phyloP scores from a whole-genome alignment of 2,888 invertebrate genomes.

The Drosophila paranaensis region DNA sequence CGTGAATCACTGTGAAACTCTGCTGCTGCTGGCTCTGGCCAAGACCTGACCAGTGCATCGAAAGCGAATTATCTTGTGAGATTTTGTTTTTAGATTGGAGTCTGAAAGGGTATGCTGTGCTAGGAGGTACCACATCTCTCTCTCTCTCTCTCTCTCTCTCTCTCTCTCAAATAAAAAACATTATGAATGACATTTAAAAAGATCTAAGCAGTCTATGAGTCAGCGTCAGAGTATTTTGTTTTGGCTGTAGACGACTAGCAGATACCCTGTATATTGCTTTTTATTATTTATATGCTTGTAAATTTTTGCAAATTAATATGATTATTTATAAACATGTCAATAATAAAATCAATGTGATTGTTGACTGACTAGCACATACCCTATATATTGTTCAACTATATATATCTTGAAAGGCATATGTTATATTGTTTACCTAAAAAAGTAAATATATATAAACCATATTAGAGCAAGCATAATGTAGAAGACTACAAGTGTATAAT shows the following conservation, averaged over 20 bases:
- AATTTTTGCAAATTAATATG: too few species aligned
- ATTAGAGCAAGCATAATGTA: background rate
- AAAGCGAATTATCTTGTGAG: conserved; percentile 2
- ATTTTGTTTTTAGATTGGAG: background rate
- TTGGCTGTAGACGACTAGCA: background rate
- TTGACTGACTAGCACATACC: background rate
- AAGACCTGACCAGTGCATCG: too few species aligned
- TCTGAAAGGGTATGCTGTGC: background rate
- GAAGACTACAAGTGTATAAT: background rate
- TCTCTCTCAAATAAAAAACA: background rate
- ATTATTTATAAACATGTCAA: too few species aligned
- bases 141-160: background rate
- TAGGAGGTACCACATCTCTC: background rate
- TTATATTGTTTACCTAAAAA: background rate
- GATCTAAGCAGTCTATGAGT: background rate
- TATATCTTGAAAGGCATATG: background rate
- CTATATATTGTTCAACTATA: background rate
- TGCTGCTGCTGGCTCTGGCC: too few species aligned
- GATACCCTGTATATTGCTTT: background rate
- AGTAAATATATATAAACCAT: background rate
- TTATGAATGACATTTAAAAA: background rate
- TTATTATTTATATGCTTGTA: background rate
- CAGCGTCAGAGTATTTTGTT: background rate
- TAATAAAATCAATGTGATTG: too few species aligned
- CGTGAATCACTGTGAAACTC: conserved; percentile 19